Conservation (phyloP, 1,140 invertebrate genomes). For the Zophobas morio region DNA sequence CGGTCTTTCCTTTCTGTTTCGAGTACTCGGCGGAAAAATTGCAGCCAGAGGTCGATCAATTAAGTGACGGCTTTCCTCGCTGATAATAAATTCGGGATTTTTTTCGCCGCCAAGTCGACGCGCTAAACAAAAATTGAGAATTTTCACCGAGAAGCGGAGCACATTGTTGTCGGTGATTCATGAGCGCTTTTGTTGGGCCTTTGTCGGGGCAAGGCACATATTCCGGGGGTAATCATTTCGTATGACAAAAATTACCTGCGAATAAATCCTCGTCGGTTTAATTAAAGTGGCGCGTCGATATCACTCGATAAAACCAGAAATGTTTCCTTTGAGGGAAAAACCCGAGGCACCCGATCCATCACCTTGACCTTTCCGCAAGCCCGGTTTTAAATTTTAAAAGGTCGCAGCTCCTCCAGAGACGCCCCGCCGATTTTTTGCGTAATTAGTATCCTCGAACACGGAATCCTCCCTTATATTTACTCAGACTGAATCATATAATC, state of each 20-base stretch:
- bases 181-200: conserved; percentile 48
- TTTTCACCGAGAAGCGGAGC: conserved; percentile 47
- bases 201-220: conserved; percentile 9
- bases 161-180: conserved; percentile 55
- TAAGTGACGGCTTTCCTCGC: not conserved
- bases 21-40: not conserved
- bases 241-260: conserved; percentile 43
- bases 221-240: conserved; percentile 11
- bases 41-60: conserved; percentile 1
- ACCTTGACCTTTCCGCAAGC: too few relatives aligned
- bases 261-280: conserved; percentile 36
- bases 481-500: conserved; percentile 1
- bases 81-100: conserved; percentile 39
- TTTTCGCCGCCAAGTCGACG: conserved; percentile 38
- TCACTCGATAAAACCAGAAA: not conserved
- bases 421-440: not conserved
- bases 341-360: too few relatives aligned
- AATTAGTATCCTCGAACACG: not conserved
- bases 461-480: not conserved
- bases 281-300: conserved; percentile 10
- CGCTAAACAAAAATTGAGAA: conserved; percentile 52
- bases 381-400: not conserved
- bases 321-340: too few relatives aligned
- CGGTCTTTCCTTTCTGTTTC: not conserved
- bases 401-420: not conserved